Percentiles rank a stretch among this genome's conserved stretches.
Evolutionary conservation across 2,888 invertebrate genomes (phyloP).

Genomic region (Altica lythri): DNA sequence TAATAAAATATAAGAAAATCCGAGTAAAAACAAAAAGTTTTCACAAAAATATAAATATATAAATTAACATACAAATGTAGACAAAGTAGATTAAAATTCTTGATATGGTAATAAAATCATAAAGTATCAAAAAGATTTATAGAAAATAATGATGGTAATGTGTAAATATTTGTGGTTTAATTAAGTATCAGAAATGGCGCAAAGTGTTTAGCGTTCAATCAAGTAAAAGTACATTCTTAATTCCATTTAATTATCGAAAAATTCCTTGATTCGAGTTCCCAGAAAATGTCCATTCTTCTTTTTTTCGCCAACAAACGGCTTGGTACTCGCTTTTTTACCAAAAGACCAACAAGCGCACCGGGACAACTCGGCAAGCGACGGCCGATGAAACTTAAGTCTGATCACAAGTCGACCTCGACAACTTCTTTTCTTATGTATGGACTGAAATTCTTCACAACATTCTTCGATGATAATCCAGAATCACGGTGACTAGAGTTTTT

Average conservation of each 20-base stretch:
- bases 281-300: constrained; percentile 20
- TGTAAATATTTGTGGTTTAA: no score
- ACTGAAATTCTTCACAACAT: constrained; percentile 46
- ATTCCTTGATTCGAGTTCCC: constrained; percentile 19
- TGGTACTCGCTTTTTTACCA: constrained; percentile 25
- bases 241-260: constrained; percentile 23
- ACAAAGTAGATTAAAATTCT: no score
- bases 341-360: constrained; percentile 22
- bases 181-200: background rate
- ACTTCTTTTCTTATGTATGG: constrained; percentile 33
- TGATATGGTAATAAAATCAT: no score
- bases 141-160: no score
- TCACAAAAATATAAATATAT: no score
- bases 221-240: constrained; percentile 17
- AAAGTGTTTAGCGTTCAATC: constrained; percentile 18
- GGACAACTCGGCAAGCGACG: constrained; percentile 35
- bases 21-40: no score
- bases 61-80: no score
- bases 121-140: no score
- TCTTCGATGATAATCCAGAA: constrained; percentile 51
- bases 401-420: constrained; percentile 30
- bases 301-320: constrained; percentile 24
- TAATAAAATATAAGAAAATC: no score
- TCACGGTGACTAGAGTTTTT: constrained; percentile 48
- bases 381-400: constrained; percentile 31